phyloP scores from a whole-genome alignment of 2,797 vertebrate species.

The Notamacropus eugenii region DNA sequence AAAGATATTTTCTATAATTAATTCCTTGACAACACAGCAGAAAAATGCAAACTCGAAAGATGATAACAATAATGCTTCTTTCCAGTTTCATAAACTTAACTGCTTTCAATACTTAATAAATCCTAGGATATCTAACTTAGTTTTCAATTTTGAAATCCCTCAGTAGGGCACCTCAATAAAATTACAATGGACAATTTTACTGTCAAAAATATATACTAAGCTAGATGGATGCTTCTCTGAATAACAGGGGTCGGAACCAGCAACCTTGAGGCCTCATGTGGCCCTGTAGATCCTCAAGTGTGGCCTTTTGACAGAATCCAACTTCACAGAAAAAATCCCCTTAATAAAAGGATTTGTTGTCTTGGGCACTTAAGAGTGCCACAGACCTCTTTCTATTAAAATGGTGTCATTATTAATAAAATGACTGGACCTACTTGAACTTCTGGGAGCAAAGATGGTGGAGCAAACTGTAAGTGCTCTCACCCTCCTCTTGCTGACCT shows the following conservation, averaged over 20 bases:
- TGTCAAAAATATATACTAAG: conserved; percentile 56
- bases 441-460: too few species aligned
- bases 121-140: conserved; percentile 47
- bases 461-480: too few species aligned
- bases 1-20: conserved; percentile 55
- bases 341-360: too few species aligned
- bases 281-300: too few species aligned
- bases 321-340: too few species aligned
- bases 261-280: too few species aligned
- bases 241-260: background rate
- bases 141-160: conserved; percentile 58
- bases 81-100: conserved; percentile 45
- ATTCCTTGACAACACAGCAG: conserved; percentile 62
- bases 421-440: too few species aligned
- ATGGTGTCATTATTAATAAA: too few species aligned
- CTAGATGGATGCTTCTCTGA: conserved; percentile 57
- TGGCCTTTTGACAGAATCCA: too few species aligned
- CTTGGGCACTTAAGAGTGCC: too few species aligned
- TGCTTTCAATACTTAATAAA: conserved; percentile 51
- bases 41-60: conserved; percentile 29
- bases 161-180: conserved; percentile 50
- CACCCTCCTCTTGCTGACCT: too few species aligned
- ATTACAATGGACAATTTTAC: conserved; percentile 37
- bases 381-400: too few species aligned
- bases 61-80: conserved; percentile 54